phyloP scores from a whole-genome alignment of 2,113 vertebrate species.

The Lepisosteus osseus region DNA sequence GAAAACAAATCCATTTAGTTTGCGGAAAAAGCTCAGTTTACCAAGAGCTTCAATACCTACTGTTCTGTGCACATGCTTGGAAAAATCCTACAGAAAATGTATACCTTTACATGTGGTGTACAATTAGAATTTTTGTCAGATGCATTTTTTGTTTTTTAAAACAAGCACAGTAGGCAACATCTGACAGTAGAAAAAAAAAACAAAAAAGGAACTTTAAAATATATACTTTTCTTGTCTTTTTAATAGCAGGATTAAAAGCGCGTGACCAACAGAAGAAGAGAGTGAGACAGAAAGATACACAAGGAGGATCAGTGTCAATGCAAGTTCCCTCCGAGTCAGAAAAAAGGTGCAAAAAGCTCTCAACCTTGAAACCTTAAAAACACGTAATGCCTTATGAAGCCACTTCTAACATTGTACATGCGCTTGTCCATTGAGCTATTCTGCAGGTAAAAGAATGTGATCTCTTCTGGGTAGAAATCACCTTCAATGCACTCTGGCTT shows the following conservation, averaged over 20 bases:
- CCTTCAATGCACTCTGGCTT: too few relatives aligned
- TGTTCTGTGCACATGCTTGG: slow-evolving; percentile 62
- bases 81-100: slow-evolving; percentile 61
- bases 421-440: slow-evolving; percentile 55
- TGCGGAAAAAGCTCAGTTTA: slow-evolving; percentile 61
- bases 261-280: slow-evolving; percentile 42
- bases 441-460: slow-evolving; percentile 70
- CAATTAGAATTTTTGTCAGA: slow-evolving; percentile 65
- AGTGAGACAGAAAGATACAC: slow-evolving; percentile 31
- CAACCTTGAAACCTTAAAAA: slow-evolving; percentile 46
- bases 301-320: slow-evolving; percentile 56
- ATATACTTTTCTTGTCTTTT: slow-evolving; percentile 46
- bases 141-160: slow-evolving; percentile 40
- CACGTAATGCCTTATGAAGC: slow-evolving; percentile 67
- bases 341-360: slow-evolving; percentile 42
- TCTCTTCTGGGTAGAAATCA: slow-evolving; percentile 19
- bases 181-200: slow-evolving; percentile 67
- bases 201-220: slow-evolving; percentile 46
- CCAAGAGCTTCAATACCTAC: slow-evolving; percentile 62
- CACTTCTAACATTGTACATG: slow-evolving; percentile 51
- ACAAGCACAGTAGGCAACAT: slow-evolving; percentile 77
- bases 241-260: slow-evolving; percentile 60
- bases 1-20: slow-evolving; percentile 65
- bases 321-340: slow-evolving; percentile 65
- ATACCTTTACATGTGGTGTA: slow-evolving; percentile 35